Evolutionary conservation across 30 jellyfish, hydroid and myxozoan species (phyloP), one percentile per base, ranked within the genome.

Genomic region (Cassiopea xamachana): DNA sequence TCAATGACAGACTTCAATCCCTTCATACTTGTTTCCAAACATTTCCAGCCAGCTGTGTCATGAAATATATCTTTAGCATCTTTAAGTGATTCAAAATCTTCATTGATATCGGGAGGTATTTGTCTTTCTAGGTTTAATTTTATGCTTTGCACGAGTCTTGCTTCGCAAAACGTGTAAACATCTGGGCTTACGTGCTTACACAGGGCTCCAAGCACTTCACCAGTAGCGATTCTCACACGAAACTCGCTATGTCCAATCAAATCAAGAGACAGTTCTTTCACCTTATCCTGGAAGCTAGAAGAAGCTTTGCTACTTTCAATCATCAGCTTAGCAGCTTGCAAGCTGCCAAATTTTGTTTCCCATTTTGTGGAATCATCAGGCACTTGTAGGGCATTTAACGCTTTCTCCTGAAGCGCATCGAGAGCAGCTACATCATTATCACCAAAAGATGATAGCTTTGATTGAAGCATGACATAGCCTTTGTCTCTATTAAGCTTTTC

Each of bases 41-140:
- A 91, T 62, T 91, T 93, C 99, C 99, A 96, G 19, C 99, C 99
- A 27, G 98, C 98, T 1, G 99, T 96, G 73, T 96, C 99, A 82
- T 96, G 98, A 77, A 96, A 96, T 2, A 96, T 96, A 61, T 92
- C 97, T 51, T 80, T 70, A 2, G 99, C 99, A 82, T 89, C 97
- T 77, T 82, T 90, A 39, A 85, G 47, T 4, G 79, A 62, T 50
- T 86, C 93, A 0, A 15, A 76, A 46, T 16, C 70, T 79, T 88
- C 67, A 19, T 74, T 39, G 13, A 19, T 70, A 59, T 94, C 96
- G 5, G 84, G 90, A 5, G 97, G 97, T 16, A 96, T 86, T 45
- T 92, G 98, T 6, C 99, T 85, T 71, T 81, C 94, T n/a, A 96
- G 87, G 73, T 96, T 92, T 46, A 88, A 91, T 75, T 75, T 86